phyloP scores from a whole-genome alignment of 2,888 invertebrate species.

The Slavum lentiscoides region DNA sequence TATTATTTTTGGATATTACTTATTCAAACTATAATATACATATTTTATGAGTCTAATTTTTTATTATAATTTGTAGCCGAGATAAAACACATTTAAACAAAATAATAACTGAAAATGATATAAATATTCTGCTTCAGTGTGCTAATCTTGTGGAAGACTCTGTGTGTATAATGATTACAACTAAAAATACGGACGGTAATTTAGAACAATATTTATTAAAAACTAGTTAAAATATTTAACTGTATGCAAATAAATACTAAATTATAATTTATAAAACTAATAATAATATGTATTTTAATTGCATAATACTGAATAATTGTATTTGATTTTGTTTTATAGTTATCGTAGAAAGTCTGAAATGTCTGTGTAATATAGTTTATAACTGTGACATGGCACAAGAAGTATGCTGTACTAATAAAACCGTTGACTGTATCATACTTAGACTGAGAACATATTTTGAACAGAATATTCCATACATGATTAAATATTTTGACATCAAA shows the following conservation, averaged over 20 bases:
- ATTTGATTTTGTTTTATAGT: conserved; percentile 58
- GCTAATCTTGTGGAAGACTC: conserved; percentile 64
- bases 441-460: conserved; percentile 72
- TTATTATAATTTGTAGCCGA: conserved; percentile 65
- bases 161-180: conserved; percentile 17
- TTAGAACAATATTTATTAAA: neutral
- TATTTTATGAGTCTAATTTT: neutral
- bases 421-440: conserved; percentile 73
- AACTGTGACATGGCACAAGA: conserved; percentile 71
- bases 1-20: neutral
- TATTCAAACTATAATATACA: neutral
- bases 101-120: conserved; percentile 70
- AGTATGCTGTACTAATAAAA: conserved; percentile 67
- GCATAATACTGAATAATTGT: conserved; percentile 6
- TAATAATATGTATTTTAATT: neutral
- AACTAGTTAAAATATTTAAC: neutral
- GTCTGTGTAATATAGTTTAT: conserved; percentile 85
- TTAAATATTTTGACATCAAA: conserved; percentile 86
- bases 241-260: neutral
- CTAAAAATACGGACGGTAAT: conserved; percentile 41
- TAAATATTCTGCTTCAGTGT: conserved; percentile 70
- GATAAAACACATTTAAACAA: conserved; percentile 75
- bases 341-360: conserved; percentile 79
- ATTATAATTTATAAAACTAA: neutral
- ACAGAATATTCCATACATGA: conserved; percentile 68